A percentile compares a stretch with the other conserved stretches of the same genome.
Evolutionary conservation across 2,888 invertebrate species (phyloP).

Genomic region (Cotesia congregata): DNA sequence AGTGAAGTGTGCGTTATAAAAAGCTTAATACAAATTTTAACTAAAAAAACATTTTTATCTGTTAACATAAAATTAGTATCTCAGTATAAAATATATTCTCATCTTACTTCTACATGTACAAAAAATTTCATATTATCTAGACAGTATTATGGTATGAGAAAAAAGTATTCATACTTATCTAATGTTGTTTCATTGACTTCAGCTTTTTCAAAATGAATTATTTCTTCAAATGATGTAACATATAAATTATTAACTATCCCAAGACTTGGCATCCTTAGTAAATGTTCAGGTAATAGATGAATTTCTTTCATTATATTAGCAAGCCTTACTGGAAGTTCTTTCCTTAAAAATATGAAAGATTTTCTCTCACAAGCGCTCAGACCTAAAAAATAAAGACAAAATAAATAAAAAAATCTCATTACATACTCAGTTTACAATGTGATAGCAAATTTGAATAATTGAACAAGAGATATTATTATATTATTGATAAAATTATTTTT

Average conservation of each 20-base stretch:
- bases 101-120: no score
- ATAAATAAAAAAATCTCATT: conserved; percentile 5
- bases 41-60: no score
- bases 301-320: conserved; percentile 99
- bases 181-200: conserved; percentile 79
- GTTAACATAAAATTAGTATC: no score
- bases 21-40: no score
- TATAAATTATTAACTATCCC: conserved; percentile 95
- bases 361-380: conserved; percentile 91
- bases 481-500: conserved; percentile 14
- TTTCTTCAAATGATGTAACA: conserved; percentile 93
- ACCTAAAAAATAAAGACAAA: conserved; percentile 75
- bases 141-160: conserved; percentile 13
- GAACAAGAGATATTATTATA: neutral
- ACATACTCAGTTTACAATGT: neutral
- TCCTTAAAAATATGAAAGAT: conserved; percentile 93
- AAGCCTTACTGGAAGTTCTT: conserved; percentile 96
- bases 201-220: conserved; percentile 91
- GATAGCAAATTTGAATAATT: neutral
- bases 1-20: no score
- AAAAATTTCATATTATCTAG: no score
- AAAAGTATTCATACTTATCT: conserved; percentile 73
- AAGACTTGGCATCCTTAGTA: conserved; percentile 94
- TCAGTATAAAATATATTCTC: no score
- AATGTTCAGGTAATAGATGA: conserved; percentile 91